phyloP scores from a whole-genome alignment of 2,888 invertebrate species.

The Tachina grossa region DNA sequence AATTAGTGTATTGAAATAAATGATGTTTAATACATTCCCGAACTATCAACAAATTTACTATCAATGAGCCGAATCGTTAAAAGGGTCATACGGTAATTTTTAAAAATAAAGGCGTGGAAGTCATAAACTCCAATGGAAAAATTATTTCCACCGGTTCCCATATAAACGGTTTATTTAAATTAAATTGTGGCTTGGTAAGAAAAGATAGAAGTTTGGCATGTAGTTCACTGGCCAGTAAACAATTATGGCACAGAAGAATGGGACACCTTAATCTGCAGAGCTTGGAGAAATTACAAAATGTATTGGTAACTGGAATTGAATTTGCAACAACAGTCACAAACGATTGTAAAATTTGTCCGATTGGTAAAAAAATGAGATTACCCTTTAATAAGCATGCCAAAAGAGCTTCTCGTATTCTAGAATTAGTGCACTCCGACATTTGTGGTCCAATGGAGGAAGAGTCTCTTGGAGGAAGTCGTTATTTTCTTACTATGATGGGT shows the following conservation, averaged over 20 bases:
- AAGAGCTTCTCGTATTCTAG: slow-evolving; percentile 72
- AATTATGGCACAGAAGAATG: not conserved
- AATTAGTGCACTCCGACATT: slow-evolving; percentile 78
- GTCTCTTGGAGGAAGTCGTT: slow-evolving; percentile 71
- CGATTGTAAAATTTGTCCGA: slow-evolving; percentile 69
- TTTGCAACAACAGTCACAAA: slow-evolving; percentile 49
- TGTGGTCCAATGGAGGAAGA: slow-evolving; percentile 79
- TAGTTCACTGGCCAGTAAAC: not conserved
- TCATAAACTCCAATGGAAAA: slow-evolving; percentile 2
- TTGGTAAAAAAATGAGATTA: slow-evolving; percentile 73
- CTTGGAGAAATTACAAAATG: slow-evolving; percentile 45
- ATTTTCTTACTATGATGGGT: slow-evolving; percentile 51
- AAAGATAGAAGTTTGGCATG: slow-evolving; percentile 16
- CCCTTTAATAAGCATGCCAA: slow-evolving; percentile 70
- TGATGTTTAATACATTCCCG: slow-evolving; percentile 35
- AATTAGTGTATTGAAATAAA: slow-evolving; percentile 16
- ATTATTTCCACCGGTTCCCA: slow-evolving; percentile 23
- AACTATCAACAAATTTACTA: slow-evolving; percentile 52
- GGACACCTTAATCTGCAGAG: slow-evolving; percentile 44
- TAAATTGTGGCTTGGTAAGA: slow-evolving; percentile 11
- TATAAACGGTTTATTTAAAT: slow-evolving; percentile 39
- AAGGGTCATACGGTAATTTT: slow-evolving; percentile 52
- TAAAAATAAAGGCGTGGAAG: slow-evolving; percentile 33
- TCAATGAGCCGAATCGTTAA: slow-evolving; percentile 55
- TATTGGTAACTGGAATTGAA: slow-evolving; percentile 43